Evolutionary conservation across 1,140 invertebrate species (phyloP), one percentile per base, ranked within the genome.

Genomic region (Caenorhabditis tropicalis): DNA sequence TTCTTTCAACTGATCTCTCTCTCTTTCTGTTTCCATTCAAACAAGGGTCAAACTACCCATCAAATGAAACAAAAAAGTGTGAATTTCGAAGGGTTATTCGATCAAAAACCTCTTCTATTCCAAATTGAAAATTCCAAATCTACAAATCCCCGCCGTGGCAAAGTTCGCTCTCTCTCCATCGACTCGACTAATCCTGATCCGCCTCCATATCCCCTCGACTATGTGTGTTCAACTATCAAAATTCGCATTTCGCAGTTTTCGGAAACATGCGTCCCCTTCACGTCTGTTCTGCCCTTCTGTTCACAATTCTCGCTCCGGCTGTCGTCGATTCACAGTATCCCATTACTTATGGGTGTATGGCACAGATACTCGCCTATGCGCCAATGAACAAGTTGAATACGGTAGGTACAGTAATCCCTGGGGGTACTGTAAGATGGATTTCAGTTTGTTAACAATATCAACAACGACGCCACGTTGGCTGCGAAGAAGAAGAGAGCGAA

Each of bases 311-410:
- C 6, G 65, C 15, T 1, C 36, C 65, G 9, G 65, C 24, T 0
- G 0, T 46, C 7, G 65, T 74, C 6, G 65, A 43, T 12, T 39
- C 65, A 10, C 65, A 74, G 65, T 74, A 74, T 24, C 65, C 65
- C 16, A 31, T 74, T 46, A 74, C 65, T n/a, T 74, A 74, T 43
- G 65, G 65, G 7, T 74, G 65, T 43, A 43, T 74, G 33, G 65
- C 65, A 39, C 65, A 74, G 21, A 74, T 74, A 12, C 9, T 74
- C 19, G 65, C 65, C 1, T 74, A 74, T 43, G 16, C 65, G n/a
- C 65, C 65, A 43, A 74, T 74, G 65, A 74, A 74, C n/a, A 74
- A 74, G 36, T 46, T 74, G 65, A 74, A 74, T 27, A 74, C 33
- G 1, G 65, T 74, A 24, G 24, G 65, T 16, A n/a, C n/a, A n/a